These are phyloP conservation scores for Synanthedon tipuliformis DNA, from an alignment of 2,888 invertebrate genomes.

Conservation along the genomic window DNA sequence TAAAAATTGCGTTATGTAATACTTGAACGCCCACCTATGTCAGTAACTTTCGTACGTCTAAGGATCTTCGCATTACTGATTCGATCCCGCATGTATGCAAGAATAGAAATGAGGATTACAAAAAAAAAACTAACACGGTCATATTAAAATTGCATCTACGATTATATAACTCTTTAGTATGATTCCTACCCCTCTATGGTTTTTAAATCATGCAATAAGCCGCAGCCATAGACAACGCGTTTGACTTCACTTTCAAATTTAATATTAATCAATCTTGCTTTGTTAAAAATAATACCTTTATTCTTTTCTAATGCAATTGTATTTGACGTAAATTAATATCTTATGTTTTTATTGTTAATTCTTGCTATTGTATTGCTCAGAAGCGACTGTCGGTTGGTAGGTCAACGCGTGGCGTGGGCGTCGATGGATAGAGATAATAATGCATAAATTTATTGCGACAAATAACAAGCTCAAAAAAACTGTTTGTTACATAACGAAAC, in stretches of 20 bases:
- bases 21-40: too few species aligned
- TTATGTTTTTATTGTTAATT: background rate
- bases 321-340: background rate
- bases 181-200: background rate
- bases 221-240: too few species aligned
- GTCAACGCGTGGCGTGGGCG: conserved; percentile 9
- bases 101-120: too few species aligned
- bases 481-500: background rate
- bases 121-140: too few species aligned
- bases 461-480: conserved; percentile 3
- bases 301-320: background rate
- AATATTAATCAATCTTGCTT: background rate
- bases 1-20: too few species aligned
- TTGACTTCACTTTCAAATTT: background rate
- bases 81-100: too few species aligned
- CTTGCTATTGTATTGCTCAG: background rate
- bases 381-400: background rate
- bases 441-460: conserved; percentile 27
- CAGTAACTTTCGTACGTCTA: too few species aligned
- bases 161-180: background rate
- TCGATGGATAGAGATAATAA: conserved; percentile 24
- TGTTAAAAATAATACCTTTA: background rate
- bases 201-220: too few species aligned
- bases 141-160: too few species aligned
- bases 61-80: too few species aligned